These are phyloP conservation scores for Phlogophora meticulosa DNA, from an alignment of 2,888 invertebrate genomes.

Conservation along the genomic window DNA sequence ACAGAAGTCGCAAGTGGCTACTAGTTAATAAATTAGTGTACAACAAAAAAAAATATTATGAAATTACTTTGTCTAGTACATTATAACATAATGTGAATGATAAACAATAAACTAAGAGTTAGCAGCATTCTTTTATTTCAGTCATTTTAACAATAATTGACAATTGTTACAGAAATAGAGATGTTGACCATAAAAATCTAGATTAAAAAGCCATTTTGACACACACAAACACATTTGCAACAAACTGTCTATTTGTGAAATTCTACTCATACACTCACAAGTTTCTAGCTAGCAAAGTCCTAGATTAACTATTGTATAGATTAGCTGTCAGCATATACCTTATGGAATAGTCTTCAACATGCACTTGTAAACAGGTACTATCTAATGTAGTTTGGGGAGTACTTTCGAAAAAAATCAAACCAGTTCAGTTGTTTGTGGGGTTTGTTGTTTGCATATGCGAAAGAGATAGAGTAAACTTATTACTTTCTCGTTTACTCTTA, in stretches of 20 bases:
- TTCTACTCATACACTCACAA: neutral
- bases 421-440: no score
- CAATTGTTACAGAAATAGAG: constrained; percentile 3
- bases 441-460: no score
- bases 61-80: neutral
- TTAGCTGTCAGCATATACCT: no score
- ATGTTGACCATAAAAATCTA: neutral
- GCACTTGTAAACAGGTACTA: no score
- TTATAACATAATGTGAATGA: neutral
- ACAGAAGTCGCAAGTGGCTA: no score
- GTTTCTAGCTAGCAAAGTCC: neutral
- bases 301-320: no score
- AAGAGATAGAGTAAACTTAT: no score
- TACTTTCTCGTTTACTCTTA: no score
- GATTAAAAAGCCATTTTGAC: neutral
- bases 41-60: neutral
- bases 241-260: neutral
- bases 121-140: neutral
- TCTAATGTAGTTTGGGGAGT: no score
- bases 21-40: no score
- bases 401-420: no score
- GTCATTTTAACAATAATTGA: neutral
- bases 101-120: neutral
- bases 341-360: no score
- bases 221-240: neutral